Evolutionary conservation across 1,140 invertebrate genomes (phyloP), one percentile per base, ranked within the genome.

Genomic region (Hypothenemus hampei): DNA sequence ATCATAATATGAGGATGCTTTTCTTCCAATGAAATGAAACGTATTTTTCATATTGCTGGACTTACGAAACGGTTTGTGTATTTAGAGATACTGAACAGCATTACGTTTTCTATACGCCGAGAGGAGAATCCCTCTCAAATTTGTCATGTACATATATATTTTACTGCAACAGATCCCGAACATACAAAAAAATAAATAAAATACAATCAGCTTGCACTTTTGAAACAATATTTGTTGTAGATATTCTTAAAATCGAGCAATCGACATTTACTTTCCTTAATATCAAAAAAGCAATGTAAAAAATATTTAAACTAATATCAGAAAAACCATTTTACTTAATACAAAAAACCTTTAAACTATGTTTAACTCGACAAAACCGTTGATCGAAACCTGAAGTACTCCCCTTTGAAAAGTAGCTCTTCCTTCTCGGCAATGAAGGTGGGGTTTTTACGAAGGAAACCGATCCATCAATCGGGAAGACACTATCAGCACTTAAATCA

Each of bases 401-500:
- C 26, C 26, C 26, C 13, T 31, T 31, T 31, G 26, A 31, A 50
- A 51, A 52, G 33, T 31, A 39, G 41, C 33, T 46, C 52, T 35
- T 49, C 47, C 23, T 49, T 49, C 18, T 36, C 13, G 26, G n/a
- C n/a, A n/a, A n/a, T n/a, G n/a, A n/a, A 21, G 44, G 31, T 36
- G 26, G 53, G 37, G 46, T 31, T n/a, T n/a, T n/a, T n/a, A n/a
- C n/a, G 37, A 46, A 52, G 29, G 19, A 23, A 20, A 35, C 59
- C 58, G 53, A 65, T 65, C 63, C 59, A 65, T 65, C 63, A 65
- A 54, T 45, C 36, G 45, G 50, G 56, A 29, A 52, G 63, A 65
- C 63, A 59, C 58, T 65, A 65, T 65, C 63, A 63, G 55, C 63
- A 61, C 61, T 59, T 65, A 59, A 47, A 65, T 65, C 62, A 35